Evolutionary conservation across 2,797 vertebrate genomes (phyloP).

Genomic region (Somateria mollissima): DNA sequence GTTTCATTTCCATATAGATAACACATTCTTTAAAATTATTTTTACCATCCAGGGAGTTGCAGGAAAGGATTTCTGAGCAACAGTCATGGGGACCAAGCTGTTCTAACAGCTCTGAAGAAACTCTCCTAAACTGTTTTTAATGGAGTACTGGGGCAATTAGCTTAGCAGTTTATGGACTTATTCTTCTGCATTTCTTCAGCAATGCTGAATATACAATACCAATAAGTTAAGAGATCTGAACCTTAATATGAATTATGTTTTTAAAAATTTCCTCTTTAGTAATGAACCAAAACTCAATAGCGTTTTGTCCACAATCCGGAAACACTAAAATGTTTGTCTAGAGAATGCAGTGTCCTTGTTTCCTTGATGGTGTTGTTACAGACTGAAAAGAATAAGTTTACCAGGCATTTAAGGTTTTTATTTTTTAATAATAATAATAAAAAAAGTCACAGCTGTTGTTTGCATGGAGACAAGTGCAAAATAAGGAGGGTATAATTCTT

Average conservation of each 20-base stretch:
- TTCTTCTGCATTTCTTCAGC: not conserved
- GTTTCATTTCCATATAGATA: not conserved
- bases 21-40: not conserved
- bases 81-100: not conserved
- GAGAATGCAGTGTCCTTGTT: not conserved
- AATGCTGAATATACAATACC: not conserved
- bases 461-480: not conserved
- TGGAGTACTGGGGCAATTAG: not conserved
- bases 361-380: not conserved
- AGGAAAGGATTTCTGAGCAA: not conserved
- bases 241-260: not conserved
- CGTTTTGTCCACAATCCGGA: not conserved
- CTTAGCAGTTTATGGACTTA: not conserved
- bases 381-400: not conserved
- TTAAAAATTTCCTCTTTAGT: not conserved
- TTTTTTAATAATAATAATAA: not conserved
- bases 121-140: not conserved
- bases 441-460: not conserved
- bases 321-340: not conserved
- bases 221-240: not conserved
- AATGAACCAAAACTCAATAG: not conserved
- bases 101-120: not conserved
- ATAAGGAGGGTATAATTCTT: not conserved
- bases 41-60: not conserved
- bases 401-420: not conserved